Percentiles rank a stretch among this genome's conserved stretches.
phyloP scores from a whole-genome alignment of 2,113 vertebrate species.

The Labeo catla region DNA sequence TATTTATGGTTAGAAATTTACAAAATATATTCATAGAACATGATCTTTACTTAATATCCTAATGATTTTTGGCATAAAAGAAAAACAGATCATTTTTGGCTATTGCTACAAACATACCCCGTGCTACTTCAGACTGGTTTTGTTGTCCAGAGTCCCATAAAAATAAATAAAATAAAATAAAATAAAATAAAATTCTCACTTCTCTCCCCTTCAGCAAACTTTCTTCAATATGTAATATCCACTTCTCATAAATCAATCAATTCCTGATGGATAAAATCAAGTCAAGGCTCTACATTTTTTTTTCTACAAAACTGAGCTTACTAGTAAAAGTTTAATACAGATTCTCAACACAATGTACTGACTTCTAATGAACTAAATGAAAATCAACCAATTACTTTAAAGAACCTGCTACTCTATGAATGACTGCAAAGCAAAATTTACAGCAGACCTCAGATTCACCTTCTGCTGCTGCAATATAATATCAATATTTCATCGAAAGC shows the following conservation, averaged over 20 bases:
- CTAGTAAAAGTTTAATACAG: not conserved
- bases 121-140: too few relatives aligned
- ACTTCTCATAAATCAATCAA: not conserved
- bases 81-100: too few relatives aligned
- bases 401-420: not conserved
- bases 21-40: too few relatives aligned
- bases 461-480: conserved; percentile 4
- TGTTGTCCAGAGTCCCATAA: too few relatives aligned
- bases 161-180: too few relatives aligned
- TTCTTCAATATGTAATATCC: not conserved
- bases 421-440: conserved; percentile 12
- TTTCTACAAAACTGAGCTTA: not conserved
- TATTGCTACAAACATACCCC: too few relatives aligned
- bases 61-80: too few relatives aligned
- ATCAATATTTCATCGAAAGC: conserved; percentile 36
- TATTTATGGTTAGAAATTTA: too few relatives aligned
- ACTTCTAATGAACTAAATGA: not conserved
- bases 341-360: not conserved
- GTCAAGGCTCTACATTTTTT: not conserved
- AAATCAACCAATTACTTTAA: not conserved
- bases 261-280: not conserved
- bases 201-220: not conserved
- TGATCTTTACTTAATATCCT: too few relatives aligned
- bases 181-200: not conserved
- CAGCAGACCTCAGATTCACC: conserved; percentile 35